These are phyloP conservation scores for Thereva unica DNA, from an alignment of 2,888 invertebrate species.

Conservation along the genomic window DNA sequence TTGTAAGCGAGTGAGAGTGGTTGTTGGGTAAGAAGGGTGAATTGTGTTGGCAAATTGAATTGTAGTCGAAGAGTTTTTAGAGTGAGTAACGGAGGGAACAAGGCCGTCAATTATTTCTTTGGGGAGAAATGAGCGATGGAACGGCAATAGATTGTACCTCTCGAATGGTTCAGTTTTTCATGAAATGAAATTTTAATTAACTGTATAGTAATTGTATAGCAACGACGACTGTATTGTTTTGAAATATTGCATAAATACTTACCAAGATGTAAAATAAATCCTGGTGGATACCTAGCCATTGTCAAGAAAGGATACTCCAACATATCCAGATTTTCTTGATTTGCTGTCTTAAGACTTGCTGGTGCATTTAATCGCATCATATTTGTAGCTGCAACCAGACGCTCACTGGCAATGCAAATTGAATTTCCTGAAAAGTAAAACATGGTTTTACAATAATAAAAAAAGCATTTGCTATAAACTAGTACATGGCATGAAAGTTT, in stretches of 20 bases:
- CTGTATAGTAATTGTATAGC: no score
- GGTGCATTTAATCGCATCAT: conserved; percentile 64
- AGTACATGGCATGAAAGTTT: not conserved
- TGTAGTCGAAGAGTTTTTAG: no score
- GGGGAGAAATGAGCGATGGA: no score
- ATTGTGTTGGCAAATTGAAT: no score
- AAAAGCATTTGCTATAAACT: not conserved
- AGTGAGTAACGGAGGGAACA: no score
- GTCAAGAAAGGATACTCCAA: conserved; percentile 96
- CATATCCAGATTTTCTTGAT: conserved; percentile 83
- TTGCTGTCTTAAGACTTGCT: conserved; percentile 66
- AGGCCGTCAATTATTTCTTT: no score
- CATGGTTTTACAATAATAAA: conserved; percentile 29
- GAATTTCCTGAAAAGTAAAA: conserved; percentile 69
- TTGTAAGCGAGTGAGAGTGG: no score
- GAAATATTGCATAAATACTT: conserved; percentile 42
- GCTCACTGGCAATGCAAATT: conserved; percentile 67
- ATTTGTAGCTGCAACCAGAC: conserved; percentile 62
- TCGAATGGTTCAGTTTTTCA: no score
- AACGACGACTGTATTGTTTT: not conserved
- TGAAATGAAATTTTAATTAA: no score
- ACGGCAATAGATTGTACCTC: no score
- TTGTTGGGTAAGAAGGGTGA: no score
- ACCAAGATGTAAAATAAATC: conserved; percentile 88
- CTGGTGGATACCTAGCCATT: conserved; percentile 85